These are phyloP conservation scores for Buphagus erythrorhynchus DNA, from an alignment of 2,797 vertebrate species.

Conservation along the genomic window DNA sequence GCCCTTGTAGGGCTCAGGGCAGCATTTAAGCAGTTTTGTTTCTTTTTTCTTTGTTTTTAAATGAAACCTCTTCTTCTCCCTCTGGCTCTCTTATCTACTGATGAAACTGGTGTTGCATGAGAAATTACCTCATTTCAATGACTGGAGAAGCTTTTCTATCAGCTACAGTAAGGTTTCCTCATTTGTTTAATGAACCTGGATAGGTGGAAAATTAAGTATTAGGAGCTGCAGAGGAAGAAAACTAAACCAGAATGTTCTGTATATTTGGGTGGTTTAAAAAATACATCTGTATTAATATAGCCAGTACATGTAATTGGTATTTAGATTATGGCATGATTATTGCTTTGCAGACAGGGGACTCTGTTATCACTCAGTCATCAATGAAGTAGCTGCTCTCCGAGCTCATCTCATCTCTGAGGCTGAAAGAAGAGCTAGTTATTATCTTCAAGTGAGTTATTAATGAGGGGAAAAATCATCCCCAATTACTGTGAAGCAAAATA, in stretches of 20 bases:
- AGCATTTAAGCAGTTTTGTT: constrained; percentile 4
- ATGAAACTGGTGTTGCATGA: constrained; percentile 30
- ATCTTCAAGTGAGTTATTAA: constrained; percentile 68
- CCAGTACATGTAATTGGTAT: constrained; percentile 15
- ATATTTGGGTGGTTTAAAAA: neutral
- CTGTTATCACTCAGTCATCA: constrained; percentile 35
- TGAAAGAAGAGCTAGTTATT: constrained; percentile 66
- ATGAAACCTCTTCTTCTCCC: constrained; percentile 15
- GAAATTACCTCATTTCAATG: constrained; percentile 20
- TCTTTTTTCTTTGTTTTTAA: constrained; percentile 12
- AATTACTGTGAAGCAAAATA: constrained; percentile 64
- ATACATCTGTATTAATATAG: neutral
- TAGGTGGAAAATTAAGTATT: constrained; percentile 47
- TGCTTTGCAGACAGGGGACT: constrained; percentile 30
- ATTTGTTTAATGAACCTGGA: constrained; percentile 46
- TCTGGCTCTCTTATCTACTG: constrained; percentile 23
- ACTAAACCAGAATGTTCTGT: neutral
- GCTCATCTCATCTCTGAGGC: constrained; percentile 42
- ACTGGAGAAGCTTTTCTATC: constrained; percentile 1
- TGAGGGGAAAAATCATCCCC: constrained; percentile 58
- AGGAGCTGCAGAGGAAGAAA: constrained; percentile 20
- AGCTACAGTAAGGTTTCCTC: constrained; percentile 22
- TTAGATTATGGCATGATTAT: constrained; percentile 42
- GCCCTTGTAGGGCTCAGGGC: neutral
- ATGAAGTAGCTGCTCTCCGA: constrained; percentile 8